Percentiles rank a stretch among this genome's conserved stretches.
These are phyloP conservation scores for Chalcosyrphus nemorum DNA, from an alignment of 2,888 invertebrate genomes.

Conservation along the genomic window DNA sequence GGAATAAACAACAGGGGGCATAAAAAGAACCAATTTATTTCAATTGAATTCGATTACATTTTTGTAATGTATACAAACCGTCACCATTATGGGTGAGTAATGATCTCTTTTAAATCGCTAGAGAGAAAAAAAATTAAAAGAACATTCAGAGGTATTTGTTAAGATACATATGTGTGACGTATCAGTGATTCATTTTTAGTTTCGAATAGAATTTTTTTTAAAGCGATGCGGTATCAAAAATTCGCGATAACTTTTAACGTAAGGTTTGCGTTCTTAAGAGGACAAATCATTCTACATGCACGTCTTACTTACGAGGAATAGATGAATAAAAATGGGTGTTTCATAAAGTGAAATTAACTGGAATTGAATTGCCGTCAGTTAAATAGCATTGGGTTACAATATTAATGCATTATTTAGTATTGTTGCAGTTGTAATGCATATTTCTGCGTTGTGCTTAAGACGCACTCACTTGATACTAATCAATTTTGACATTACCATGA, in stretches of 20 bases:
- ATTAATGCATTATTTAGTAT: too few species aligned
- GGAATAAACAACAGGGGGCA: slow-evolving; percentile 26
- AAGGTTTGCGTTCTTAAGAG: not conserved
- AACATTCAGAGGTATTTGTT: too few species aligned
- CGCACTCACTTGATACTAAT: too few species aligned
- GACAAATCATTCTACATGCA: not conserved
- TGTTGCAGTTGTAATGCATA: too few species aligned
- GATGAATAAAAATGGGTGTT: not conserved
- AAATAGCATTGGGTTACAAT: too few species aligned
- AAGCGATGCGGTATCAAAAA: not conserved
- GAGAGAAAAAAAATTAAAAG: slow-evolving; percentile 11
- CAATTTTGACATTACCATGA: too few species aligned
- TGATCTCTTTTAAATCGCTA: slow-evolving; percentile 52
- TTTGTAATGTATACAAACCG: slow-evolving; percentile 25
- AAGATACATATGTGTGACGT: too few species aligned
- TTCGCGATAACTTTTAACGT: not conserved
- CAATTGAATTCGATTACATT: slow-evolving; percentile 64
- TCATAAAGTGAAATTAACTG: too few species aligned
- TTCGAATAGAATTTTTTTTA: slow-evolving; percentile 1
- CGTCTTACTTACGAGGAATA: not conserved
- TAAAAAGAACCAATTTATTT: slow-evolving; percentile 62
- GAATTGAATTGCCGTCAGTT: too few species aligned
- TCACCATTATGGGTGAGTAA: slow-evolving; percentile 49
- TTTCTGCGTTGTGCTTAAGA: too few species aligned
- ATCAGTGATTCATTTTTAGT: slow-evolving; percentile 51